Conservation (phyloP, 2,797 vertebrate species). For the Halcyon badia region DNA sequence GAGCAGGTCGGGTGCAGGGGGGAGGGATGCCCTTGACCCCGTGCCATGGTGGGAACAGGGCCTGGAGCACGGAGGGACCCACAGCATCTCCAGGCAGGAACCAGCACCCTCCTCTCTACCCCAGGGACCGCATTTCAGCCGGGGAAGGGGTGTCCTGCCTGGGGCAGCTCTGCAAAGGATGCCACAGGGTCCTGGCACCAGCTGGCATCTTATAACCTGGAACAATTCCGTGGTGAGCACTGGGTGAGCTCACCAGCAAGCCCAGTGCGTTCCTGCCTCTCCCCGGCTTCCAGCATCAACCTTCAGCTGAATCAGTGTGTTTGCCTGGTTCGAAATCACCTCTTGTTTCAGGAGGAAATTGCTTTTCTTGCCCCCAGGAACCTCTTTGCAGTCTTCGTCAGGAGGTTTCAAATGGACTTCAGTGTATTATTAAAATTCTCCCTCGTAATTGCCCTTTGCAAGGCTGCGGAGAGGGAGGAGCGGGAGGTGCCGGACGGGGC, state of each 20-base stretch:
- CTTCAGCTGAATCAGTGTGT: background rate
- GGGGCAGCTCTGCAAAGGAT: background rate
- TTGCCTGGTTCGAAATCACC: background rate
- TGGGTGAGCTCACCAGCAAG: background rate
- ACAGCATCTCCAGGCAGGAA: rapidly evolving
- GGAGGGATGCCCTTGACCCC: background rate
- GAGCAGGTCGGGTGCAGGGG: background rate
- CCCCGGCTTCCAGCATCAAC: background rate
- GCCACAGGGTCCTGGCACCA: rapidly evolving
- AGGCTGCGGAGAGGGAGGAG: background rate
- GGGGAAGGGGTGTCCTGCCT: background rate
- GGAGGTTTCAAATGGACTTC: background rate
- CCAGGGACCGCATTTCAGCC: rapidly evolving
- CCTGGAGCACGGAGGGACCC: background rate
- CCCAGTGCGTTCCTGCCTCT: rapidly evolving
- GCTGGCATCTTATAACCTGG: background rate
- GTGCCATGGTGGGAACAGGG: background rate
- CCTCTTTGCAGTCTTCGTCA: background rate
- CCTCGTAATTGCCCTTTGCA: background rate
- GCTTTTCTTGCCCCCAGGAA: slow-evolving; percentile 23
- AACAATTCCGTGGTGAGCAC: background rate
- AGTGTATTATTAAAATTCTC: background rate
- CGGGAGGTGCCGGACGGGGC: rapidly evolving
- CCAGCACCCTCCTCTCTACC: rapidly evolving
- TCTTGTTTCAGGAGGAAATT: background rate